A percentile compares a stretch with the other conserved stretches of the same genome.
Evolutionary conservation across 30 jellyfish, hydroid and myxozoan species (phyloP).

Genomic region (Calvadosia cruxmelitensis): DNA sequence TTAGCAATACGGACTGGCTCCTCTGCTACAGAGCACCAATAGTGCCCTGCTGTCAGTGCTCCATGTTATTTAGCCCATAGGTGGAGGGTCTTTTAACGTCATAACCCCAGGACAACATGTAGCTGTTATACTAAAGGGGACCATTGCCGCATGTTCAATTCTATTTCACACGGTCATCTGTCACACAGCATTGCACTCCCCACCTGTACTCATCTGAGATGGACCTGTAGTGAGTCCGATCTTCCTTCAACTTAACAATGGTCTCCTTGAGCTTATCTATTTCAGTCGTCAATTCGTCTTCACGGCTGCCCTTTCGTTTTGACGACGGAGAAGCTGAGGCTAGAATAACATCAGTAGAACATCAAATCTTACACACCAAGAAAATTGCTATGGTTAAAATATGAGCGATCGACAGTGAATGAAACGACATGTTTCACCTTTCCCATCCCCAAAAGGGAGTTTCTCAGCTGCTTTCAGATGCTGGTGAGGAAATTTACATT

Average conservation of each 20-base stretch:
- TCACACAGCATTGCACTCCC: not conserved
- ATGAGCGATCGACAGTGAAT: not conserved
- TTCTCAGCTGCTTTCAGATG: conserved; percentile 23
- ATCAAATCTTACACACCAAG: not conserved
- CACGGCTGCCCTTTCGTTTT: conserved; percentile 49
- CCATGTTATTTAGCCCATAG: no score
- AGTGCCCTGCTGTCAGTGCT: no score
- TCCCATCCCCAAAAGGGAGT: not conserved
- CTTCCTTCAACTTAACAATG: conserved; percentile 64
- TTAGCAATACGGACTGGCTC: no score
- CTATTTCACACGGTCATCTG: no score
- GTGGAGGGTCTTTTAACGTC: no score
- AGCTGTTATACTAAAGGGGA: no score
- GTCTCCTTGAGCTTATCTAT: conserved; percentile 51
- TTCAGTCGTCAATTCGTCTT: conserved; percentile 51
- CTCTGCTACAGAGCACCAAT: no score
- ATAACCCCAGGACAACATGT: no score
- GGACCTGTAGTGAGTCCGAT: conserved; percentile 67
- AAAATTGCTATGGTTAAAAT: not conserved
- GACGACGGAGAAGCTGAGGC: conserved; percentile 25
- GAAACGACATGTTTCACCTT: not conserved
- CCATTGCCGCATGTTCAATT: no score
- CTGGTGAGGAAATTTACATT: no score
- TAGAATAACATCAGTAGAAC: not conserved
- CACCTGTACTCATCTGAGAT: conserved; percentile 89